phyloP scores from a whole-genome alignment of 2,797 vertebrate genomes.

The Holocentrus rufus region DNA sequence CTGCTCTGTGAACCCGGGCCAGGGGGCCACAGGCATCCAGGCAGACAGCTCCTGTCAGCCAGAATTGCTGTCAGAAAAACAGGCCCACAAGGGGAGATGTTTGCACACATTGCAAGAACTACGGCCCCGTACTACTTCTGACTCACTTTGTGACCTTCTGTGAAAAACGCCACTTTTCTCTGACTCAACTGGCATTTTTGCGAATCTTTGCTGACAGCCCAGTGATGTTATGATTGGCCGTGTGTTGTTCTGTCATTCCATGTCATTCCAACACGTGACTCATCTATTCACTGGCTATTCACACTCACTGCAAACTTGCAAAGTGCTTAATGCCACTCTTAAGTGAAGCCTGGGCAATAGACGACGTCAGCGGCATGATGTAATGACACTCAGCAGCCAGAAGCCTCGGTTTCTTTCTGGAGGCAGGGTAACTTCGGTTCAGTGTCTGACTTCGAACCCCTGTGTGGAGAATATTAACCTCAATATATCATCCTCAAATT shows the following conservation, averaged over 20 bases:
- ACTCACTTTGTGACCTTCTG: conserved; percentile 42
- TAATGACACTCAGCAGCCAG: conserved; percentile 39
- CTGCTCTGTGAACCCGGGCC: conserved; percentile 46
- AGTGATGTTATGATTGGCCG: conserved; percentile 25
- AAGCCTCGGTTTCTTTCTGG: conserved; percentile 36
- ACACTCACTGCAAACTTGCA: conserved; percentile 48
- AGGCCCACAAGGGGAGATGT: conserved; percentile 44
- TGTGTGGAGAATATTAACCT: no score
- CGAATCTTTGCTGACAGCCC: conserved; percentile 51
- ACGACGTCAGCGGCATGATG: conserved; percentile 18
- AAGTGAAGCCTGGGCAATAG: conserved; percentile 47
- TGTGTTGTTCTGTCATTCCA: conserved; percentile 24
- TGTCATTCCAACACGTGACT: conserved; percentile 62
- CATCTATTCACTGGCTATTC: conserved; percentile 46
- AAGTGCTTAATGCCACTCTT: conserved; percentile 31
- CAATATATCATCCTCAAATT: no score
- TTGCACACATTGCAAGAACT: conserved; percentile 44
- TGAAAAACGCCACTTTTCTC: conserved; percentile 60
- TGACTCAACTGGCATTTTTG: conserved; percentile 45
- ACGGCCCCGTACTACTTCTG: conserved; percentile 47
- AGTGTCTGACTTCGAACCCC: conserved; percentile 45
- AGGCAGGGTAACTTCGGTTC: conserved; percentile 40
- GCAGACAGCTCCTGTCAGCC: conserved; percentile 58
- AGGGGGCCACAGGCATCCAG: conserved; percentile 20
- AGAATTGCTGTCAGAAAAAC: conserved; percentile 59